Base-by-base conservation (phyloP, 1,140 invertebrate species). In the Dinoponera quadriceps region DNA sequence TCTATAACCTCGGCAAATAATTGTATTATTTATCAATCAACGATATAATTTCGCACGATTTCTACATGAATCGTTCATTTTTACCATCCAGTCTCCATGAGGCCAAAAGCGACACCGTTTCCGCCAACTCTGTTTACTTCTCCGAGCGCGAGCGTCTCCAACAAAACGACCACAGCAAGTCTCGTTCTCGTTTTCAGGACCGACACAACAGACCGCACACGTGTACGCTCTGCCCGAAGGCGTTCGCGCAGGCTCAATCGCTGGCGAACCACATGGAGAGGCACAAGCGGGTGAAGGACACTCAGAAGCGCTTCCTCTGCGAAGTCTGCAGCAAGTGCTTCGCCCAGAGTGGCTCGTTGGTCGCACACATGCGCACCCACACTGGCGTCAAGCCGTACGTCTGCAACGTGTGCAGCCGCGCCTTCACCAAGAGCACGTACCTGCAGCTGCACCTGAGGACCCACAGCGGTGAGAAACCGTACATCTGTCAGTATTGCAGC, bases 401-500 rank as follows among this genome's bases (percentile, higher is more conserved):
- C 5, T 95, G 94, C 71, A 93, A 92, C 3, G 91, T 93, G 3
- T 95, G 94, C 68, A 91, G 86, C 44, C 91, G 93, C 59, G 92
- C 92, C 9, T 95, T 95, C 62, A 94, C 94, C 11, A 94, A 94
- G 68, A 94, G 92, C 68, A 93, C 93, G n/a, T 94, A 93, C 82
- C 82, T 94, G 7, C 90, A 93, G 27, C 75, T 94, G 20, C 94
- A 94, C 75, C 59, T 94, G 1, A 82, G 93, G 38, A 93, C 92
- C 0, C 92, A 94, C 27, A 94, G 92, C 13, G 92, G 93, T 14
- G 92, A 92, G 72, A 94, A 93, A 73, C 91, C 93, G n/a, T 95
- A 94, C 48, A 93, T 97, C 59, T 98, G 98, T 90, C 94, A 95
- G 27, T 96, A 97, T 22, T 98, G 98, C 89, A 96, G 96, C 5